Conservation (phyloP, 2,113 vertebrate species). For the Mus pahari region DNA sequence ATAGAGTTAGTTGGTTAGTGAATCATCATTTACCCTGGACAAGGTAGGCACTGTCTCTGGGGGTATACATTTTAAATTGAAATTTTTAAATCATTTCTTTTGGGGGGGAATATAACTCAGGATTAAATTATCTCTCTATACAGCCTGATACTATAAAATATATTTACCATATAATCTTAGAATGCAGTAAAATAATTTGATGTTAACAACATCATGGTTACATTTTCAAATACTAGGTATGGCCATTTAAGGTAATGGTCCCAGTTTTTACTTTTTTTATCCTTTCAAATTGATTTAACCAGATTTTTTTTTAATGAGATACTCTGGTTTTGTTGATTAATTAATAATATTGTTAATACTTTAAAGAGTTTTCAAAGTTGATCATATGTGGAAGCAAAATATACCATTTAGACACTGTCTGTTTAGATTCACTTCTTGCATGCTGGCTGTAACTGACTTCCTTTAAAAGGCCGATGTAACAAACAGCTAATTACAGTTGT, state of each 20-base stretch:
- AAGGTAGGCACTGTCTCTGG: neutral
- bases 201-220: neutral
- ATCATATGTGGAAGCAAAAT: neutral
- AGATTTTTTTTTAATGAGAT: neutral
- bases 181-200: neutral
- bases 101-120: neutral
- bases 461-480: neutral
- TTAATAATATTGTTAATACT: neutral
- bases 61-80: neutral
- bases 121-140: neutral
- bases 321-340: neutral
- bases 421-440: neutral
- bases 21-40: neutral
- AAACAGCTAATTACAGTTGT: neutral
- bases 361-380: neutral
- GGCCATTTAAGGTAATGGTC: neutral
- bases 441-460: neutral
- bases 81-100: neutral
- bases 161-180: neutral
- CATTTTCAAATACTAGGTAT: neutral
- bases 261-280: neutral
- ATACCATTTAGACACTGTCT: neutral
- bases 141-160: neutral
- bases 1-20: neutral
- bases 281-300: neutral